Evolutionary conservation across 2,113 vertebrate species (phyloP), one percentile per base, ranked within the genome.

Genomic region (Gadus macrocephalus): DNA sequence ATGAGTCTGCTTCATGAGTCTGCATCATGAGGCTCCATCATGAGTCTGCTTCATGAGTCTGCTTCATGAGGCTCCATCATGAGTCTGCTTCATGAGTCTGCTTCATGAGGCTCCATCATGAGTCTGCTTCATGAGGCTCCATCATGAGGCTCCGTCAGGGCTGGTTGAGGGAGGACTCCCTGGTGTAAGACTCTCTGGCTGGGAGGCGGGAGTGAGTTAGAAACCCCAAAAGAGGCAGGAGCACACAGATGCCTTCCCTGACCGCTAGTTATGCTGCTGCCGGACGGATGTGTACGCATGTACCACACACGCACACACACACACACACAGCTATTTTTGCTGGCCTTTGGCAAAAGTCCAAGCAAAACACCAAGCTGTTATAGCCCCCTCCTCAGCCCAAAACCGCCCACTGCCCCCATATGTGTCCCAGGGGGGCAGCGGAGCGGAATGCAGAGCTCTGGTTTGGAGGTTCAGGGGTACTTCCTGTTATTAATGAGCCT

Each of bases 401-500:
- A 15, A 49, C 42, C 42, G 9, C 42, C 63, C 63, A 17, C 19
- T 14, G 38, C 42, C 64, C 2, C 79, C 70, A 71, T 74, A 86
- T 79, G 83, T 72, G 74, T 85, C 85, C 84, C 80, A 60, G 67
- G 74, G n/a, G 79, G 80, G 78, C 73, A 68, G 72, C 63, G 70
- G 77, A 85, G 78, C 60, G 70, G 83, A 86, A 83, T 82, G 81
- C 74, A 58, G 78, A 77, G 70, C 82, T 4, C 85, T 83, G 80
- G 83, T 86, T 85, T 86, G 78, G 81, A 88, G 86, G 81, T 87
- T 83, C 82, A 82, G 82, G 79, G 86, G 75, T 87, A 87, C 70
- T 81, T 86, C 81, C 83, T 89, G 81, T 83, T 86, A 78, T 81
- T 89, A 87, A 88, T 88, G 88, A 88, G 82, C 77, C 85, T 86